These are phyloP conservation scores for Elgonia sp. DNA, from an alignment of 2,888 invertebrate genomes.

Conservation along the genomic window DNA sequence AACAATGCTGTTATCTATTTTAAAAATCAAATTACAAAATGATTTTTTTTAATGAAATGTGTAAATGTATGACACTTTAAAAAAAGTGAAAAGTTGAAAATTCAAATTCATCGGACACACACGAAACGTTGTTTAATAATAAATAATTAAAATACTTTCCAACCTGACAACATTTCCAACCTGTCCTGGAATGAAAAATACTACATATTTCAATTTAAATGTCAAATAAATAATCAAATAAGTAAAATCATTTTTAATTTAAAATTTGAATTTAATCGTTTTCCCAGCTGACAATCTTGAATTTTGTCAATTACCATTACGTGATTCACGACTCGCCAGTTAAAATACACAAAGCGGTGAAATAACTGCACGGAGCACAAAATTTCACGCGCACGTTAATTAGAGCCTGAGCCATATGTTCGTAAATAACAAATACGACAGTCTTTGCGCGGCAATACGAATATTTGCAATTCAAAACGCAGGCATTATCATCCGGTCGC, in stretches of 20 bases:
- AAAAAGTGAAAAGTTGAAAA: too few species aligned
- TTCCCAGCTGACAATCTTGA: slow-evolving; percentile 15
- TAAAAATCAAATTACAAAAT: too few species aligned
- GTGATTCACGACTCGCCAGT: slow-evolving; percentile 21
- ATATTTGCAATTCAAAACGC: slow-evolving; percentile 68
- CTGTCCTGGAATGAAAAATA: too few species aligned
- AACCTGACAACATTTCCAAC: too few species aligned
- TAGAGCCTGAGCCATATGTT: slow-evolving; percentile 46
- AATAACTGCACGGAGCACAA: slow-evolving; percentile 14
- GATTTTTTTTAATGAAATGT: too few species aligned
- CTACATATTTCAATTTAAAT: too few species aligned
- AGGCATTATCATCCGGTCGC: slow-evolving; percentile 56
- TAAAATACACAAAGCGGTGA: slow-evolving; percentile 21
- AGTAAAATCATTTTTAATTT: not conserved
- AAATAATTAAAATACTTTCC: too few species aligned
- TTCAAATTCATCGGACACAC: too few species aligned
- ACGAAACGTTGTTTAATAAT: too few species aligned
- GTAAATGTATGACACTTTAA: too few species aligned
- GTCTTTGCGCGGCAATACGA: slow-evolving; percentile 42
- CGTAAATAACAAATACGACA: slow-evolving; percentile 66
- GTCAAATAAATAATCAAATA: too few species aligned
- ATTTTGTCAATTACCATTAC: slow-evolving; percentile 22
- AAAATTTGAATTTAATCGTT: not conserved
- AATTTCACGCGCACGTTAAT: slow-evolving; percentile 60
- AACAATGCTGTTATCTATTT: too few species aligned